Conservation (phyloP, 1,140 invertebrate species). For the Riptortus pedestris region DNA sequence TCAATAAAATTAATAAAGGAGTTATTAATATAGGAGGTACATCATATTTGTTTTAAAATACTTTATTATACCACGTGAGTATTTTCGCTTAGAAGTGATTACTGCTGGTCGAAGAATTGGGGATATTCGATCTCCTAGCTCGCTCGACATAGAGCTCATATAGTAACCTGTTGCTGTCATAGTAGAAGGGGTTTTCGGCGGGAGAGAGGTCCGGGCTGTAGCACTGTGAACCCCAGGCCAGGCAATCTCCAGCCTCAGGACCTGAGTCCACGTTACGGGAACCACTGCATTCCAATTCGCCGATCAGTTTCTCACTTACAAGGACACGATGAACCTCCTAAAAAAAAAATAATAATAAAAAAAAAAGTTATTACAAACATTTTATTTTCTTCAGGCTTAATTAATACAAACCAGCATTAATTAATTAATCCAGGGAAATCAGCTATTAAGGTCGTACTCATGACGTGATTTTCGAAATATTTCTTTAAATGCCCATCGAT, state of each 20-base stretch:
- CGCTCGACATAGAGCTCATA: conserved; percentile 49
- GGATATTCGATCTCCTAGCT: conserved; percentile 37
- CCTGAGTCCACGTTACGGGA: conserved; percentile 11
- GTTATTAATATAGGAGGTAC: too few species aligned
- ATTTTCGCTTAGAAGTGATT: background rate
- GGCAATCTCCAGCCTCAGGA: background rate
- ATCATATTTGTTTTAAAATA: too few species aligned
- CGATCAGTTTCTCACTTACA: conserved; percentile 1
- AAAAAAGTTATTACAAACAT: conserved; percentile 7
- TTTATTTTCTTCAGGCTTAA: background rate
- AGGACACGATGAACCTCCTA: conserved; percentile 8
- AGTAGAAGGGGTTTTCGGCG: conserved; percentile 50
- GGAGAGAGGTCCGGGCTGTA: conserved; percentile 47
- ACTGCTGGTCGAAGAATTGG: background rate
- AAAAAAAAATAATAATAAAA: conserved; percentile 1
- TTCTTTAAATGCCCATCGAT: too few species aligned
- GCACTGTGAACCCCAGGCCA: conserved; percentile 31
- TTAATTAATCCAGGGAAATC: too few species aligned
- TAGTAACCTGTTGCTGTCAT: conserved; percentile 50
- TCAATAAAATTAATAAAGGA: too few species aligned
- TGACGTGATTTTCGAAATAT: too few species aligned
- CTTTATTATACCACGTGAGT: too few species aligned
- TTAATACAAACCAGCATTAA: too few species aligned
- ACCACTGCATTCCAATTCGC: background rate
- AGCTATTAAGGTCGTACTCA: too few species aligned